Evolutionary conservation across 2,888 invertebrate genomes (phyloP), one percentile per base, ranked within the genome.

Genomic region (Dione juno): DNA sequence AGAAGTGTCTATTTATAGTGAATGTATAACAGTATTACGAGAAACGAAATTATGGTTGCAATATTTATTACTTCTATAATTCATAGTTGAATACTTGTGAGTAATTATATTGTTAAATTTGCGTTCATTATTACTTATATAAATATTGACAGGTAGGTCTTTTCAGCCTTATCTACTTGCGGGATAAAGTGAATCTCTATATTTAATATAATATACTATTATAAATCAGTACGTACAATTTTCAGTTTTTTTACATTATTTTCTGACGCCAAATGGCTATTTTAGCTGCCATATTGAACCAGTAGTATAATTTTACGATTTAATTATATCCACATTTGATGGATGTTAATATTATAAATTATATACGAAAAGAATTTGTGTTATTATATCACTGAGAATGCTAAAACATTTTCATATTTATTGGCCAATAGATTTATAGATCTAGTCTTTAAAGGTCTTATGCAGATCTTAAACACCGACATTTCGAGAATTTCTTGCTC

Each of bases 401-500:
- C 10, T 59, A 41, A 43, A 70, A 67, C 68, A 71, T 61, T 71
- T 71, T 67, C 67, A 69, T 75, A 73, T 72, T 70, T 68, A 67
- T 70, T 67, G 58, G 53, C 66, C 65, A 58, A 69, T 28, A 70
- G 67, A 67, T 70, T 61, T 61, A 64, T 64, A 64, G 64, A 69
- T 68, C 59, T 70, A 57, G 43, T 70, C 66, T 68, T 9, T 66
- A 74, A 74, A 74, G 74, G 72, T 70, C 72, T 67, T 59, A 74
- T 70, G 70, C 68, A 72, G 72, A 72, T 72, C 70, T 70, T 54
- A 63, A 59, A 65, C 67, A 50, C 59, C 69, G 72, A 75, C 74
- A 74, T 75, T 75, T 72, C 64, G 66, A 75, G 59, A 70, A 74
- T 74, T 69, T 74, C 70, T 72, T 71, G 65, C 40, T 61, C 21